Conservation (phyloP, 2,888 invertebrate species). For the Thecocarcelia acutangulata region DNA sequence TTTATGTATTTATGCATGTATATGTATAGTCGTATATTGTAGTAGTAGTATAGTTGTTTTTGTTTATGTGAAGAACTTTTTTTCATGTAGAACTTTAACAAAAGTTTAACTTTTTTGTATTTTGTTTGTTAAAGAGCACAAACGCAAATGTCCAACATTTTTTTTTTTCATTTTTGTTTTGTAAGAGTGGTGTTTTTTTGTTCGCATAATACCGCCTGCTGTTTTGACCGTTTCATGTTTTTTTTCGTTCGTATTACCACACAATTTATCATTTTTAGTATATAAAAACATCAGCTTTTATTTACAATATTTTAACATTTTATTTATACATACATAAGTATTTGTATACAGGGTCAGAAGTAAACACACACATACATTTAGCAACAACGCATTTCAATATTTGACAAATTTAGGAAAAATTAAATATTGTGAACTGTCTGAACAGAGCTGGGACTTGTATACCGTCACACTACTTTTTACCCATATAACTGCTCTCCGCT, state of each 20-base stretch:
- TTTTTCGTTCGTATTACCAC: constrained; percentile 77
- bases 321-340: constrained; percentile 60
- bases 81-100: constrained; percentile 40
- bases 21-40: constrained; percentile 3
- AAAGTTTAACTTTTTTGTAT: constrained; percentile 66
- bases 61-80: constrained; percentile 38
- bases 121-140: constrained; percentile 35
- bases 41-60: constrained; percentile 10
- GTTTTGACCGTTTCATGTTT: constrained; percentile 70
- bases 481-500: too few species aligned
- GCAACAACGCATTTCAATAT: too few species aligned
- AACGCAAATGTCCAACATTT: constrained; percentile 37
- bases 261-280: constrained; percentile 78
- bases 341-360: constrained; percentile 59
- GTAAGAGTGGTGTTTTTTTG: constrained; percentile 49
- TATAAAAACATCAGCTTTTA: constrained; percentile 68
- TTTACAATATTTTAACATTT: constrained; percentile 62
- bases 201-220: constrained; percentile 74
- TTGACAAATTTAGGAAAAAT: too few species aligned
- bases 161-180: constrained; percentile 12
- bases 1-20: not conserved
- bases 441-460: too few species aligned
- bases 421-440: too few species aligned
- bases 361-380: too few species aligned
- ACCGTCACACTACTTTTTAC: too few species aligned